Percentiles rank a stretch among this genome's conserved stretches.
phyloP scores from a whole-genome alignment of 2,797 vertebrate species.

The Etheostoma nigrum region DNA sequence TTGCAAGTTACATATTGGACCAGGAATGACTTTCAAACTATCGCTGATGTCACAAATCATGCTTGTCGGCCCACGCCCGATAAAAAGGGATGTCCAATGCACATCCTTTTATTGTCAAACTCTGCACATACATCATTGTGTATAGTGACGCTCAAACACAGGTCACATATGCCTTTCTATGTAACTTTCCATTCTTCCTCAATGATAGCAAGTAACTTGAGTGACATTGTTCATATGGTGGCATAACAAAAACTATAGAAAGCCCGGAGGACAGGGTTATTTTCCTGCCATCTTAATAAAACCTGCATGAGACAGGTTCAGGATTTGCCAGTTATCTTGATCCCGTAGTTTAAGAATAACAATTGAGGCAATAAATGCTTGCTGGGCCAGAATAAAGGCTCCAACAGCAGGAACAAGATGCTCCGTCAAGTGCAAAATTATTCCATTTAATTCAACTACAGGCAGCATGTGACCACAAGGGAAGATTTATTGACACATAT shows the following conservation, averaged over 20 bases:
- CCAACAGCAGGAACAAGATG: slow-evolving; percentile 28
- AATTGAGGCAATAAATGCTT: slow-evolving; percentile 18
- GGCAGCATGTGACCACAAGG: slow-evolving; percentile 22
- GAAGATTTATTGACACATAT: slow-evolving; percentile 21
- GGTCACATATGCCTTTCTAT: background rate
- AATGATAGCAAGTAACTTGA: background rate
- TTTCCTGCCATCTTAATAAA: slow-evolving; percentile 4
- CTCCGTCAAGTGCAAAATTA: slow-evolving; percentile 32
- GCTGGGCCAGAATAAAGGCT: slow-evolving; percentile 19
- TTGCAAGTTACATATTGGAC: too few relatives aligned
- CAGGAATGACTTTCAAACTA: too few relatives aligned
- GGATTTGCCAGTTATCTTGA: slow-evolving; percentile 31
- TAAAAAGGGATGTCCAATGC: too few relatives aligned
- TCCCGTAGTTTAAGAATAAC: slow-evolving; percentile 35
- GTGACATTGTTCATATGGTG: slow-evolving; percentile 3
- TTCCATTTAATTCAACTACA: slow-evolving; percentile 23
- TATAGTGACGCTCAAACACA: too few relatives aligned
- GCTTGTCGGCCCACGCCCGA: too few relatives aligned
- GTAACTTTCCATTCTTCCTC: background rate
- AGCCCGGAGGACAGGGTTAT: slow-evolving; percentile 14
- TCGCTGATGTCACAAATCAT: too few relatives aligned
- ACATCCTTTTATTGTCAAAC: too few relatives aligned
- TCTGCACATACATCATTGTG: too few relatives aligned
- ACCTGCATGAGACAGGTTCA: slow-evolving; percentile 20
- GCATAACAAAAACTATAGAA: background rate